These are phyloP conservation scores for Holacanthella duospinosa DNA, from an alignment of 2,888 invertebrate genomes.

Conservation along the genomic window DNA sequence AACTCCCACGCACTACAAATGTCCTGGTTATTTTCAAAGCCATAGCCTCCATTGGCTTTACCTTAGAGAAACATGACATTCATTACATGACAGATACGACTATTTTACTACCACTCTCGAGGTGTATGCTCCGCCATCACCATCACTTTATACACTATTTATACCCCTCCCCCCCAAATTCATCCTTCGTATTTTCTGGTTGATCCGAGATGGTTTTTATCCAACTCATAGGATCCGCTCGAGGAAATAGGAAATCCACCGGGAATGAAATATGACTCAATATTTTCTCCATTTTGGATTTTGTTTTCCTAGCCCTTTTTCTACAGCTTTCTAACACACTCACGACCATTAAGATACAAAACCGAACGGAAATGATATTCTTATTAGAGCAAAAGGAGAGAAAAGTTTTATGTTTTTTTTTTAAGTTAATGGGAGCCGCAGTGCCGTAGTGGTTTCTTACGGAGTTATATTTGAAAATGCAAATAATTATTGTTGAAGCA, in stretches of 20 bases:
- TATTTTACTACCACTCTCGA: background rate
- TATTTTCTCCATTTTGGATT: background rate
- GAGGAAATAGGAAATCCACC: background rate
- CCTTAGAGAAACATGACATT: slow-evolving; percentile 4
- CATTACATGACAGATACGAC: slow-evolving; percentile 5
- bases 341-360: no score
- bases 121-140: background rate
- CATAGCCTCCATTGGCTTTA: background rate
- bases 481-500: no score
- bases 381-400: no score
- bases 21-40: background rate
- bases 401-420: no score
- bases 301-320: background rate
- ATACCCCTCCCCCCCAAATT: background rate
- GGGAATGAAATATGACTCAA: background rate
- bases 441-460: no score
- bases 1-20: background rate
- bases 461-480: no score
- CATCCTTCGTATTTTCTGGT: no score
- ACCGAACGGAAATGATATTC: no score
- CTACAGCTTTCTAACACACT: background rate
- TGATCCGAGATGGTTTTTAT: no score
- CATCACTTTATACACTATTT: background rate
- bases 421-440: no score
- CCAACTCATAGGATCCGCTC: background rate